phyloP scores from a whole-genome alignment of 2,113 vertebrate genomes.

The Ivindomyrus marchei region DNA sequence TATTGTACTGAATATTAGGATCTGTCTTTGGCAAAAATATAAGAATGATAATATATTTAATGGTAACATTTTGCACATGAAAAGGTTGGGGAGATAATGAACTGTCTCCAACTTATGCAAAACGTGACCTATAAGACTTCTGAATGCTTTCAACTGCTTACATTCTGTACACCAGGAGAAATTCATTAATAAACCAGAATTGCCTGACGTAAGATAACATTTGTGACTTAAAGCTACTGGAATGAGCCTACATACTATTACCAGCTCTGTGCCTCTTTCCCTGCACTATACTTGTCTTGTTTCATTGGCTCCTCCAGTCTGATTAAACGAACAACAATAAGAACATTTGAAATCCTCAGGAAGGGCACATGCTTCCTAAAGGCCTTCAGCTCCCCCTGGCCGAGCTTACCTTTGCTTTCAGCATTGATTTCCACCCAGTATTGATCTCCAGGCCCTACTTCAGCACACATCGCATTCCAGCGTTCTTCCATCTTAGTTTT shows the following conservation, averaged over 20 bases:
- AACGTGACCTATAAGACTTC: slow-evolving; percentile 60
- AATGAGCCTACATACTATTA: slow-evolving; percentile 12
- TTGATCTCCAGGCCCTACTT: neutral
- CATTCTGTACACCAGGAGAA: slow-evolving; percentile 36
- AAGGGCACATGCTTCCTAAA: neutral
- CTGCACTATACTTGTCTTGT: neutral
- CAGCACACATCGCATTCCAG: neutral
- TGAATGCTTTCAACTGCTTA: slow-evolving; percentile 51
- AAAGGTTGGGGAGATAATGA: slow-evolving; percentile 60
- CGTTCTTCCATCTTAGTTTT: neutral
- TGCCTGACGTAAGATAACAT: slow-evolving; percentile 34
- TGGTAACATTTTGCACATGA: slow-evolving; percentile 40
- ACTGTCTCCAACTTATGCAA: slow-evolving; percentile 58
- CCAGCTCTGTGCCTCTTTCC: neutral
- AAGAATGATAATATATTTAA: slow-evolving; percentile 48
- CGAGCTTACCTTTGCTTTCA: slow-evolving; percentile 1
- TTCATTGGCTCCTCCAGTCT: neutral
- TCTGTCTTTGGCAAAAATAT: slow-evolving; percentile 41
- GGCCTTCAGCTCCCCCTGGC: neutral
- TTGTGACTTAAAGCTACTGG: slow-evolving; percentile 42
- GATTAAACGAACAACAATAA: neutral
- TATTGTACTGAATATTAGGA: neutral
- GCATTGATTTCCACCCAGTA: neutral
- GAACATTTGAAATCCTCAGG: neutral
- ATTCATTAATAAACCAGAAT: slow-evolving; percentile 41